Base-by-base conservation (phyloP, 2,888 invertebrate genomes). In the Andrena haemorrhoa region DNA sequence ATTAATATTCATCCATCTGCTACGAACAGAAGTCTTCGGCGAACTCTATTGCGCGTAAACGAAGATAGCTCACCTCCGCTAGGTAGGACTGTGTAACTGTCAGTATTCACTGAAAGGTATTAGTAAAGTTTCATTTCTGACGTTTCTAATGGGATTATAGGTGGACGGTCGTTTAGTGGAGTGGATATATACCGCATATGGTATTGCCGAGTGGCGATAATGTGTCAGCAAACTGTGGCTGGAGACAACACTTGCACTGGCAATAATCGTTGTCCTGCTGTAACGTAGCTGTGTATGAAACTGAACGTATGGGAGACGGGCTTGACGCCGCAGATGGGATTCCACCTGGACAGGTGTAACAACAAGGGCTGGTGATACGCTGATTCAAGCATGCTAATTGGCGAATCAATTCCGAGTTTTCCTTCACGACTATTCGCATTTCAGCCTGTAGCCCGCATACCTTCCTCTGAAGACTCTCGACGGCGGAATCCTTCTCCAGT, bases 391-490 rank as follows among this genome's bases (percentile, higher is more conserved):
- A 85, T 41, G 85, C 93, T 49, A 96, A 88, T 91, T 95, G 95
- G 76, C 95, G 95, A 77, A 94, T 95, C 61, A 96, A 94, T 69
- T 95, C 90, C 26, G 93, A 91, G 90, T 96, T 96, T 89, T 96
- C 96, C 87, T 95, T 95, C 77, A 95, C 94, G 88, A 96, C 94
- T 89, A 96, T 93, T 91, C 96, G 95, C 93, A 96, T 94, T 92
- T 96, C 96, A 63, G 95, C 95, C 88, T 96, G 96, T 66, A 96
- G 94, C 61, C 95, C 94, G 87, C 95, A 95, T 83, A 96, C 94
- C 92, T 96, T 96, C 68, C 95, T 95, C 75, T 96, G 95, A 56
- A 96, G 95, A 7, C 94, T 95, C 89, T 96, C 96, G 84, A 96
- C 93, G 20, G 95, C 95, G 86, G 95, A 95, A 86, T 96, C 96